A percentile compares a stretch with the other conserved stretches of the same genome.
Conservation (phyloP, 2,113 vertebrate species). For the Nyctereutes procyonoides region DNA sequence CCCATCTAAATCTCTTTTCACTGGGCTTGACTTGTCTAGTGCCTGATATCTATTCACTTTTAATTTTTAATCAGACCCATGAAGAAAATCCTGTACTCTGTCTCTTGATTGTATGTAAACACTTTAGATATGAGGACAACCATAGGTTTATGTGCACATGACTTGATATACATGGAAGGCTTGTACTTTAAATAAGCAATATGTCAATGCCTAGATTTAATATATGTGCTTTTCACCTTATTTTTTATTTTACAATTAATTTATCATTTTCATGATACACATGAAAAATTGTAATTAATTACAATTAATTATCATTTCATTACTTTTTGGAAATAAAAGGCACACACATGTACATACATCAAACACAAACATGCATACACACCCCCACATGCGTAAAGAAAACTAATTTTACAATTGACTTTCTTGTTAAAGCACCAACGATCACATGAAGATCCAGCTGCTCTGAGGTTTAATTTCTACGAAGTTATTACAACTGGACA, state of each 20-base stretch:
- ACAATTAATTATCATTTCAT: not conserved
- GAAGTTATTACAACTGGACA: constrained; percentile 92
- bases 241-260: not conserved
- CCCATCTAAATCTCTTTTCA: not conserved
- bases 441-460: constrained; percentile 94
- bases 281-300: not conserved
- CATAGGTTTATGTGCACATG: not conserved
- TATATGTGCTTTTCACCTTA: not conserved
- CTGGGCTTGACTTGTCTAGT: not conserved
- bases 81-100: not conserved
- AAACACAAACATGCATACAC: not conserved
- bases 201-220: not conserved
- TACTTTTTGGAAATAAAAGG: not conserved
- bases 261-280: not conserved
- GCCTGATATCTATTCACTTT: not conserved
- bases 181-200: not conserved
- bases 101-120: not conserved
- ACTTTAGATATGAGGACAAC: not conserved
- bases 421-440: constrained; percentile 92
- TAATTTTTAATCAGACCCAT: not conserved
- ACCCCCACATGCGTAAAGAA: not conserved
- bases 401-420: not conserved
- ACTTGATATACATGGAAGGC: not conserved
- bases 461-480: constrained; percentile 94
- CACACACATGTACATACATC: not conserved